Conservation (phyloP, 2,113 vertebrate genomes). For the Gopherus evgoodei region DNA sequence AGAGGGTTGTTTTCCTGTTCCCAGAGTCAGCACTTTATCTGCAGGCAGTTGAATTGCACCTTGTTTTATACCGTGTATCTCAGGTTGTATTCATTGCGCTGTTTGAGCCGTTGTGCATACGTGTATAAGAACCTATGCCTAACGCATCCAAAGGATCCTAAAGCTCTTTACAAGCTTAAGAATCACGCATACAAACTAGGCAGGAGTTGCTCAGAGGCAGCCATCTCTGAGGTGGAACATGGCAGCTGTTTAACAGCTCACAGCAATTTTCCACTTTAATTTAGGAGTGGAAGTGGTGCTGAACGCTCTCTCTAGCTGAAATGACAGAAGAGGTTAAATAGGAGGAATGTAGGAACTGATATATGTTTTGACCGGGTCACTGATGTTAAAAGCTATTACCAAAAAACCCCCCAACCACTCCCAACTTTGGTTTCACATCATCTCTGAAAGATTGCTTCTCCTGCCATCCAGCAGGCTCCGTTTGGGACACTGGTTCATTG, state of each 20-base stretch:
- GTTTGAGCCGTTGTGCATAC: neutral
- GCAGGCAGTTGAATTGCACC: neutral
- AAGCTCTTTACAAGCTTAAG: neutral
- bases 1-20: neutral
- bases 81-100: neutral
- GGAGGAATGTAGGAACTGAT: neutral
- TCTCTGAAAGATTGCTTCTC: neutral
- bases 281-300: neutral
- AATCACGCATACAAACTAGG: neutral
- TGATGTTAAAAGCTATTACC: neutral
- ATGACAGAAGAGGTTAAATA: neutral
- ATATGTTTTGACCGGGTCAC: neutral
- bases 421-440: neutral
- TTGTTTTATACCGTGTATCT: neutral
- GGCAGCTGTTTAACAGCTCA: neutral
- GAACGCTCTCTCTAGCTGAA: neutral
- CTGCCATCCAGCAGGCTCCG: neutral
- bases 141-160: neutral
- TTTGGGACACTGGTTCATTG: neutral
- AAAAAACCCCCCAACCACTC: no score
- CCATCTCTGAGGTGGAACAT: neutral
- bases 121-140: neutral
- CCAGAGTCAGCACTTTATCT: neutral
- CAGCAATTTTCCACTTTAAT: neutral
- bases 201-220: neutral